Base-by-base conservation (phyloP, 2,888 invertebrate species). In the Clunio marinus region DNA sequence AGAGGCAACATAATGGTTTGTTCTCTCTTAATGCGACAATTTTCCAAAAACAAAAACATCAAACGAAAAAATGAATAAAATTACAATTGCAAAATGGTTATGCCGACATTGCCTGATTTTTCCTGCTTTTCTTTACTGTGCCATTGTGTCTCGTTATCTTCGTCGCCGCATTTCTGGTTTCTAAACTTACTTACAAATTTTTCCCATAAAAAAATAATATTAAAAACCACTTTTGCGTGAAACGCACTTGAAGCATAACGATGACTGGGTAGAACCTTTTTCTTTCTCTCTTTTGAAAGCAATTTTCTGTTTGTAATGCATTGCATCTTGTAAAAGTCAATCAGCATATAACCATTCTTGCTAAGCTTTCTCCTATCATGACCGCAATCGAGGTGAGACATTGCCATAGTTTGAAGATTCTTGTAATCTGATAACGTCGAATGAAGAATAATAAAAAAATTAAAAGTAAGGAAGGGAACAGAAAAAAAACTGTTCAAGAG, bases 181-280 rank as follows among this genome's bases (percentile, higher is more conserved):
- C 17, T 5, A 17, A 7, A 51, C 22, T 51, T 17, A 51, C n/a
- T n/a, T n/a, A n/a, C n/a, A n/a, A n/a, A n/a, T n/a, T n/a, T n/a
- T n/a, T n/a, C n/a, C n/a, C n/a, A n/a, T n/a, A n/a, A n/a, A n/a
- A n/a, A n/a, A n/a, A n/a, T n/a, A 51, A 51, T 51, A 22, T 17
- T 20, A 51, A 41, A 15, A 51, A 51, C 7, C 51, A 20, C 22
- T 51, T n/a, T 15, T 41, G 41, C 41, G 41, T 41, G 15, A 22
- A 51, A 51, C 51, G 51, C 51, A 51, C 51, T 22, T n/a, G 51
- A 51, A 51, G 51, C 51, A 22, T 51, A 51, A 51, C 51, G 51
- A 51, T 51, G n/a, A n/a, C n/a, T n/a, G n/a, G n/a, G n/a, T 22
- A 51, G 51, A 51, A 51, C 51, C 7, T 22, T 41, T 10, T 41